Evolutionary conservation across 2,888 invertebrate genomes (phyloP).

Genomic region (Cryptops parisi): DNA sequence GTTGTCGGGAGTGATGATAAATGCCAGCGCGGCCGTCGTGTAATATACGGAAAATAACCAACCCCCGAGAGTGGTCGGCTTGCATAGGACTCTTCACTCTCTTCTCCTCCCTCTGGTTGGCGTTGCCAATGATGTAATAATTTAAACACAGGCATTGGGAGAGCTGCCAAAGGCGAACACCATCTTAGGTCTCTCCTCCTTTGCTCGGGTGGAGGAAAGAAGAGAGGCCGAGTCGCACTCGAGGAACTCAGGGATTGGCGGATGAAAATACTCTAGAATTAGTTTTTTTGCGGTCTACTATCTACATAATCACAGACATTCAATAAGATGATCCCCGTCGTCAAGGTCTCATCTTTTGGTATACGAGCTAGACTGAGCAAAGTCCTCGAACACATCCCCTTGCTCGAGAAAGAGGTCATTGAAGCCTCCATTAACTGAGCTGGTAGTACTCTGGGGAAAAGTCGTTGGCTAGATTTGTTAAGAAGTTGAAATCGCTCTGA

Average conservation of each 20-base stretch:
- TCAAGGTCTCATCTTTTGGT: conserved; percentile 4
- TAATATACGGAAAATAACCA: conserved; percentile 14
- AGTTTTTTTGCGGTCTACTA: conserved; percentile 3
- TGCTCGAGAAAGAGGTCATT: neutral
- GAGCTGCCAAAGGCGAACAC: conserved; percentile 8
- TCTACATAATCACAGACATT: conserved; percentile 15
- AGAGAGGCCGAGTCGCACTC: neutral
- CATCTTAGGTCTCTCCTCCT: neutral
- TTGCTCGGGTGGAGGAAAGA: neutral
- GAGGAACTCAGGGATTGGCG: neutral
- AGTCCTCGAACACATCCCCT: too few relatives aligned
- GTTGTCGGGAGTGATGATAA: conserved; percentile 12
- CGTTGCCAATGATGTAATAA: conserved; percentile 12
- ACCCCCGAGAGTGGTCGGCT: conserved; percentile 6
- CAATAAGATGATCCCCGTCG: conserved; percentile 1
- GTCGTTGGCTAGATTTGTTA: conserved; percentile 81
- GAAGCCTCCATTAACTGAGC: conserved; percentile 49
- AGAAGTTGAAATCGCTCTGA: conserved; percentile 68
- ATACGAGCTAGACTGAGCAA: conserved; percentile 4
- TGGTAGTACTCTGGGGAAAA: conserved; percentile 84
- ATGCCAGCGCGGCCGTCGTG: conserved; percentile 10
- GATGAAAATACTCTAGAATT: neutral
- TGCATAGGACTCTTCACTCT: neutral
- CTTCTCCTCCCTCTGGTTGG: neutral
- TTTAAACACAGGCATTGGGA: conserved; percentile 11